Evolutionary conservation across 2,797 vertebrate species (phyloP), one percentile per base, ranked within the genome.

Genomic region (Catostomus latipinnis): DNA sequence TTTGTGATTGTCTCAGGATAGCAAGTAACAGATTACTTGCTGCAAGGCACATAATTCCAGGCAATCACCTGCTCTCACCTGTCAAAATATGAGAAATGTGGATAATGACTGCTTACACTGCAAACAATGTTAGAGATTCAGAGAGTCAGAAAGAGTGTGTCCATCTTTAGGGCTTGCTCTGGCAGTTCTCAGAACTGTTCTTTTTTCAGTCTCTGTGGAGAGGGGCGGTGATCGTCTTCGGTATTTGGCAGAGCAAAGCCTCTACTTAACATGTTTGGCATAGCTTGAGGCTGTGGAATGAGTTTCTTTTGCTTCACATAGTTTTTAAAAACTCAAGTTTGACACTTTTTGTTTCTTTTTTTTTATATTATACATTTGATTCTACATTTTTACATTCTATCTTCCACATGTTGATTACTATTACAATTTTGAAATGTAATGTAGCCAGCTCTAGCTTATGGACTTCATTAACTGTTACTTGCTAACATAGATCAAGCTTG

Each of bases 261-360:
- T 92, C 85, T 90, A 91, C 83, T 94, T 94, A 91, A 92, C 85
- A 90, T 92, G 85, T 87, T 88, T 92, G 87, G 87, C 91, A 92
- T 92, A 85, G 82, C 89, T 92, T 69, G 79, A 86, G 89, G 87
- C 90, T 91, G 53, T 66, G 81, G 88, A 85, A 86, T 81, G 69
- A 71, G 81, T 84, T 88, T 81, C 83, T 84, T 66, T 66, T 84
- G 66, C 78, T 82, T 80, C 34, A 12, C 61, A 71, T 67, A 43
- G 54, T 60, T 58, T 85, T 78, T 66, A 12, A 50, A 54, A 58
- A 74, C 5, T 63, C 18, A 34, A 60, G 16, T 54, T 67, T 58
- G 18, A 52, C 48, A 50, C 1, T 5, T 16, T 45, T 43, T 10
- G 4, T 57, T 43, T 16, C 1, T 14, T 11, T n/a, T 11, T 72